phyloP scores from a whole-genome alignment of 1,140 invertebrate genomes.

The Heliconius hewitsoni region DNA sequence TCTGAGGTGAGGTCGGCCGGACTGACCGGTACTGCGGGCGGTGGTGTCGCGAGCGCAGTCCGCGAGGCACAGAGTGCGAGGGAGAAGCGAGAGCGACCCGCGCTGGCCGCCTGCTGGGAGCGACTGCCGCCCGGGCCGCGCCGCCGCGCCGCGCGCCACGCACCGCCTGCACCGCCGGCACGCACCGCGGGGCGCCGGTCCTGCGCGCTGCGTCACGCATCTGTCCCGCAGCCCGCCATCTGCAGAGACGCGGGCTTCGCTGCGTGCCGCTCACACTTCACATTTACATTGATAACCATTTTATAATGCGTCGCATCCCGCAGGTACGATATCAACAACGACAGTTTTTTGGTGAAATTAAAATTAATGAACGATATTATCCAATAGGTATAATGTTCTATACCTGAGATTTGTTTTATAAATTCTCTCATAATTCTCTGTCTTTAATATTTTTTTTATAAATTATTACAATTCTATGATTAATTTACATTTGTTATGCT shows the following conservation, averaged over 20 bases:
- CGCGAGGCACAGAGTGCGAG: conserved; percentile 52
- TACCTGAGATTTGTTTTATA: no score
- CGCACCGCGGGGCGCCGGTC: conserved; percentile 41
- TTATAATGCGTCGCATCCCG: background rate
- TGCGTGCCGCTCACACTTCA: conserved; percentile 36
- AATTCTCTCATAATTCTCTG: no score
- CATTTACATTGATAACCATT: conserved; percentile 11
- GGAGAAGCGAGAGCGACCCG: conserved; percentile 54
- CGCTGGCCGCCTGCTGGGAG: conserved; percentile 68
- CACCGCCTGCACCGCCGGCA: conserved; percentile 53
- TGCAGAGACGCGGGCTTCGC: conserved; percentile 61
- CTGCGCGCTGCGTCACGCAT: background rate
- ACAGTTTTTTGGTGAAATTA: background rate
- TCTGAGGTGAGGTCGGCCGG: conserved; percentile 25
- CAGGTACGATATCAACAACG: background rate
- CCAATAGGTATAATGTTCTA: no score
- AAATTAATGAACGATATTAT: no score
- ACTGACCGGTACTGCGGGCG: conserved; percentile 38
- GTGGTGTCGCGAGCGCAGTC: conserved; percentile 49
- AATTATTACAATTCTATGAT: no score
- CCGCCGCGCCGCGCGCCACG: conserved; percentile 54
- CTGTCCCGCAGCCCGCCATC: conserved; percentile 63
- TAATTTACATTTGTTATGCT: no score
- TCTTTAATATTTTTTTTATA: no score
- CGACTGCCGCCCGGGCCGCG: conserved; percentile 73